Evolutionary conservation across 2,113 vertebrate species (phyloP), one percentile per base, ranked within the genome.

Genomic region (Bucco capensis): DNA sequence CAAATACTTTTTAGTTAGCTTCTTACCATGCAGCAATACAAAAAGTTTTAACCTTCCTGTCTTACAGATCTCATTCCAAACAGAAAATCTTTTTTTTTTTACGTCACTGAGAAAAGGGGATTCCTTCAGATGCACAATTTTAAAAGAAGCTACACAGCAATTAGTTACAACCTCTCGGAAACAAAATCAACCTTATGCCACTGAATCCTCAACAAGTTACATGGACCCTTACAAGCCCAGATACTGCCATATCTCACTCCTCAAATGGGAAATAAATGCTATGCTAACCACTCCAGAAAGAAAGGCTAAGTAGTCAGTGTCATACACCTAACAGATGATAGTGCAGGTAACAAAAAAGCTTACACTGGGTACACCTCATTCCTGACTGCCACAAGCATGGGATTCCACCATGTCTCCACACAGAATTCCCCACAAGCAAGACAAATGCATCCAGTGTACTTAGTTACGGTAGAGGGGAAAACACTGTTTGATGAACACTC

Each of bases 371-470:
- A 31, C 17, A 86, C 15, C 19, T 62, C 31, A 49, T 9, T 31
- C 38, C 37, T 19, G 35, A 64, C 38, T 61, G 31, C 21, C 22
- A 35, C 11, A 53, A 51, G 19, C 21, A 30, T 5, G 14, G 42
- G 12, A 46, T 42, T 16, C 13, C 24, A 33, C 40, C 1, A 1
- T 3, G 46, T 10, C 15, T 50, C 47, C 44, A 24, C 11, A 40
- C 5, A 40, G 14, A 57, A 18, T 17, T 57, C 56, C 14, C 50
- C 33, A 49, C 5, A 7, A 0, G 1, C 30, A 56, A 3, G 6
- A 51, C 31, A 58, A 72, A 46, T 17, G 54, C 15, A 31, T 6
- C n/a, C 14, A 5, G 13, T 9, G 21, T 22, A 44, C 11, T 28
- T n/a, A 27, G 9, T 9, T 31, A 33, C 0, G 8, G 17, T 0